These are phyloP conservation scores for Drosophila borealis DNA, from an alignment of 2,888 invertebrate genomes.

Conservation along the genomic window DNA sequence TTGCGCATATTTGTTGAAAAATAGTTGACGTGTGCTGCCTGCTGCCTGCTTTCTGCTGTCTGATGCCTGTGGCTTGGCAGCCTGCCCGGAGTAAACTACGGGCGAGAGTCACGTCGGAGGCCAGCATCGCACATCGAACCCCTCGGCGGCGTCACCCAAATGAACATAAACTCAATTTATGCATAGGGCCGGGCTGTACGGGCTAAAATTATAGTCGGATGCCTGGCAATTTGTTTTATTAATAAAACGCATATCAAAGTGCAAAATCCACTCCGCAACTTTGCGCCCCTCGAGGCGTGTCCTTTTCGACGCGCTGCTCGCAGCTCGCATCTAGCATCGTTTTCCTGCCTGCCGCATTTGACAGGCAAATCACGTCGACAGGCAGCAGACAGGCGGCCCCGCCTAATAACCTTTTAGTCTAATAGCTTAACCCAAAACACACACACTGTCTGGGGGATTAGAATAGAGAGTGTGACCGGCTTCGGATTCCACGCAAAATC, in stretches of 20 bases:
- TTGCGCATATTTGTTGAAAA: conserved; percentile 62
- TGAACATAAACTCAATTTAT: conserved; percentile 56
- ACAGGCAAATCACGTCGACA: conserved; percentile 63
- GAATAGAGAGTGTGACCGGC: conserved; percentile 46
- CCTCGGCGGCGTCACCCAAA: conserved; percentile 27
- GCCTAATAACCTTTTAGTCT: conserved; percentile 67
- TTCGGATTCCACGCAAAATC: conserved; percentile 27
- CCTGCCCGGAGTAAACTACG: conserved; percentile 29
- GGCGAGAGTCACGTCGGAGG: conserved; percentile 30
- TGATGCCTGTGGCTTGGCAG: conserved; percentile 47
- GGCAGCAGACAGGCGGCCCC: conserved; percentile 20
- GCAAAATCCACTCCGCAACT: conserved; percentile 58
- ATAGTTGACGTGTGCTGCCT: conserved; percentile 55
- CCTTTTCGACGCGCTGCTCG: conserved; percentile 6
- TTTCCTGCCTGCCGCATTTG: conserved; percentile 25
- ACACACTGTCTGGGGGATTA: conserved; percentile 24
- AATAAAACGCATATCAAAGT: conserved; percentile 67
- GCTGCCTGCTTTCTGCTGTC: conserved; percentile 15
- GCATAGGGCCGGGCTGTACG: conserved; percentile 24
- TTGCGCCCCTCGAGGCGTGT: conserved; percentile 12
- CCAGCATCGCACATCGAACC: neutral
- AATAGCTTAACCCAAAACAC: conserved; percentile 61
- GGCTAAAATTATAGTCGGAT: conserved; percentile 49
- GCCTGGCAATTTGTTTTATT: conserved; percentile 63
- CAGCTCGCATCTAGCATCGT: conserved; percentile 5